These are phyloP conservation scores for Scrobipalpa atriplicella DNA, from an alignment of 2,888 invertebrate species.

Conservation along the genomic window DNA sequence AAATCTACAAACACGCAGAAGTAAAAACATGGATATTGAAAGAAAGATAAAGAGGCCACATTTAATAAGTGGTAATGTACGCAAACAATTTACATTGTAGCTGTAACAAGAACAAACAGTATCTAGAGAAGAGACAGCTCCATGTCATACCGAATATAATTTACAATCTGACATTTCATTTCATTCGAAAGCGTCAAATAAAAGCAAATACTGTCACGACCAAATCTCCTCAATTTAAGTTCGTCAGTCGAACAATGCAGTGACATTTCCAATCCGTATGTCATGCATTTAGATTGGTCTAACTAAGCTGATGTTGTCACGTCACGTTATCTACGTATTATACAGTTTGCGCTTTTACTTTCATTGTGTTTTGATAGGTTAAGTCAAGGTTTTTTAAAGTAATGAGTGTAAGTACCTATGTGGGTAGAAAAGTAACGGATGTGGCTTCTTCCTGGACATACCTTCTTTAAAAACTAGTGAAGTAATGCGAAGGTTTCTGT, in stretches of 20 bases:
- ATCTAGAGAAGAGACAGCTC: background rate
- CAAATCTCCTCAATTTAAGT: background rate
- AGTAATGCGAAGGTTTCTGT: too few species aligned
- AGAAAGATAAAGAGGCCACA: too few species aligned
- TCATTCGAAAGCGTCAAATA: background rate
- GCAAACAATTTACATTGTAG: too few species aligned
- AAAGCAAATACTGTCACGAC: background rate
- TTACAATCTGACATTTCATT: slow-evolving; percentile 5
- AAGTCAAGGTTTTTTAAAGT: background rate
- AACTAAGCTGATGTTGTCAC: background rate
- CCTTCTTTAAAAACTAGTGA: too few species aligned
- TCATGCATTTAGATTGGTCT: background rate
- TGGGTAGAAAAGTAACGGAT: too few species aligned
- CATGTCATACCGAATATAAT: background rate
- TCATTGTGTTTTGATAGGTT: slow-evolving; percentile 1
- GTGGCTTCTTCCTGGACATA: too few species aligned
- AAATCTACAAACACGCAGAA: too few species aligned
- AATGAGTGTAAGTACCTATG: too few species aligned
- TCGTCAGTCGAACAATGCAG: background rate
- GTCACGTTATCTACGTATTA: background rate
- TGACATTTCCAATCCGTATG: background rate
- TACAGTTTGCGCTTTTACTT: slow-evolving; percentile 8
- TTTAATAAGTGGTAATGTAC: too few species aligned
- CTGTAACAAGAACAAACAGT: too few species aligned
- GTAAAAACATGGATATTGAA: too few species aligned